Evolutionary conservation across 2,888 invertebrate species (phyloP), one percentile per base, ranked within the genome.

Genomic region (Ochlodes sylvanus): DNA sequence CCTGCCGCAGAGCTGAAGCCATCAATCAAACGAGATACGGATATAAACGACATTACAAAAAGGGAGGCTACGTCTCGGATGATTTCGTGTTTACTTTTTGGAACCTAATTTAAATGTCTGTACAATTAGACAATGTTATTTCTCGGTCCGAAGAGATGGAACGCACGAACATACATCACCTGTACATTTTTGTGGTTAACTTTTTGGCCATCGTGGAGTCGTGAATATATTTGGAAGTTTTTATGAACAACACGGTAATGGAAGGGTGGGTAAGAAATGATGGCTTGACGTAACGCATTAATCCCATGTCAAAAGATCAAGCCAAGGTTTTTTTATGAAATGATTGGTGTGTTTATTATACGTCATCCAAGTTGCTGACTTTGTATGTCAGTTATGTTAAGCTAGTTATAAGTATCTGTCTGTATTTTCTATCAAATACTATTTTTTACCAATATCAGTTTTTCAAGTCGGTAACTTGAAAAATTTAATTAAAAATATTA

Each of bases 11-110:
- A 81, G 79, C 79, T 74, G 68, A 72, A 77, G 78, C 85, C 83
- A 92, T 92, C 92, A 89, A 92, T 92, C 92, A 92, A 80, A 69
- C 41, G 62, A 74, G 84, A 86, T 85, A 88, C 85, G 79, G 78
- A 82, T 81, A 81, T 77, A 79, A 79, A 73, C 75, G 73, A 74
- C 74, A 73, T 75, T 71, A 77, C 75, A 77, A 78, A 77, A 77
- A 78, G 70, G 70, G 74, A 69, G 74, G 63, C 61, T 66, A 57
- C 69, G 65, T 70, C 63, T 74, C 69, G 70, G 70, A 70, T 58
- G 68, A 27, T 54, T 68, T 67, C 55, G 62, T 70, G 69, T 74
- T 73, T 72, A 72, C 71, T 75, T 76, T 74, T 70, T 70, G 63
- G 52, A 60, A 58, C 52, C 55, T 55, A 65, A 69, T 67, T 65